A percentile compares a stretch with the other conserved stretches of the same genome.
Conservation (phyloP, 2,888 invertebrate genomes). For the Alentia gelatinosa region DNA sequence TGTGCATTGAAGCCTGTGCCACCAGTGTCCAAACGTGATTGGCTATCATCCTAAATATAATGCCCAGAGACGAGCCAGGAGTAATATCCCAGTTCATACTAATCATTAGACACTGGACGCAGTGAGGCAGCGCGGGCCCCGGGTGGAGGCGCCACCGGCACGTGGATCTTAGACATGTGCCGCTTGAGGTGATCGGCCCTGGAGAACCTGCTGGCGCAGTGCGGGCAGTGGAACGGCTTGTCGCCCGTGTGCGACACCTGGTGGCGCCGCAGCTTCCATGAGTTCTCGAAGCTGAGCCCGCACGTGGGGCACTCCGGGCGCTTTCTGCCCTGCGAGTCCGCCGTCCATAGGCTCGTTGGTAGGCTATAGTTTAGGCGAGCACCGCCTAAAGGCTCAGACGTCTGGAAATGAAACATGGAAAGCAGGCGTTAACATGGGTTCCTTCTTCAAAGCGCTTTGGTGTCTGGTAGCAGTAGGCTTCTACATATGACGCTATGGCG, state of each 20-base stretch:
- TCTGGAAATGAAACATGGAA: slow-evolving; percentile 9
- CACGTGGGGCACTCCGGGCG: neutral
- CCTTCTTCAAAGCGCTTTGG: neutral
- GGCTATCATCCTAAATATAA: no score
- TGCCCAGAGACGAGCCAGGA: no score
- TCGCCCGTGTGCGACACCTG: neutral
- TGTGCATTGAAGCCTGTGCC: no score
- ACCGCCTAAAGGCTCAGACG: neutral
- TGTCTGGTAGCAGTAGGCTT: neutral
- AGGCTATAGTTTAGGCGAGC: neutral
- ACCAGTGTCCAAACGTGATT: no score
- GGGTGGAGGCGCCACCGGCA: no score
- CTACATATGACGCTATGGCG: no score
- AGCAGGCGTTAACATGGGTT: neutral
- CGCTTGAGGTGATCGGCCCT: slow-evolving; percentile 33
- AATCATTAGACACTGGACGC: no score
- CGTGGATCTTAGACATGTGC: neutral
- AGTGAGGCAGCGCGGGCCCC: no score
- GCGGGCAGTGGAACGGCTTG: neutral
- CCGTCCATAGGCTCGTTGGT: neutral
- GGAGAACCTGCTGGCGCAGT: neutral
- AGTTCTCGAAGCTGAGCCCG: slow-evolving; percentile 25
- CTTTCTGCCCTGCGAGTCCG: neutral
- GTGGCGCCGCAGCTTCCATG: slow-evolving; percentile 16
- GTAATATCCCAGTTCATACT: no score